Evolutionary conservation across 2,797 vertebrate species (phyloP).

Genomic region (Vireo griseus): DNA sequence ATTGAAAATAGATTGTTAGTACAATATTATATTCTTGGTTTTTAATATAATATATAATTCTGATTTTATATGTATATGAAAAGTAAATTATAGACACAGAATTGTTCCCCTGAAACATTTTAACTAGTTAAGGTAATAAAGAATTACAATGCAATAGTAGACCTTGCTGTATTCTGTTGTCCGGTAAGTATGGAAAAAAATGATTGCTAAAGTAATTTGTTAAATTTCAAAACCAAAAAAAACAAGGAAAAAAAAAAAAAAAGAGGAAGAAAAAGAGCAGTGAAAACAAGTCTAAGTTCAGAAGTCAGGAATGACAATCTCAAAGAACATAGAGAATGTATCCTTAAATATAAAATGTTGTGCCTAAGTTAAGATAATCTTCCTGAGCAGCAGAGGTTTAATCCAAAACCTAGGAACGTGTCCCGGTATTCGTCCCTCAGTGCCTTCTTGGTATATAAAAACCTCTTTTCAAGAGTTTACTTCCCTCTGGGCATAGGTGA

Average conservation of each 20-base stretch:
- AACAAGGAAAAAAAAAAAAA: neutral
- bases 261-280: neutral
- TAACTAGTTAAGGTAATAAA: neutral
- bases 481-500: neutral
- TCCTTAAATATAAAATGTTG: neutral
- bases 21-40: neutral
- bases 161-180: neutral
- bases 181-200: neutral
- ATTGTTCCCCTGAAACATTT: neutral
- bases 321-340: neutral
- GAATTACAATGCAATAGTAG: neutral
- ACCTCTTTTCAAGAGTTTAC: neutral
- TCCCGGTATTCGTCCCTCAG: neutral
- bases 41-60: neutral
- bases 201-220: neutral
- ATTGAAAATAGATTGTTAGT: neutral
- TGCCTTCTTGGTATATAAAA: neutral
- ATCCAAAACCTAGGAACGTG: fast-evolving
- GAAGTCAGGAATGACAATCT: neutral
- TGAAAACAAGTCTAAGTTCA: neutral
- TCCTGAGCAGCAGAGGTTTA: neutral
- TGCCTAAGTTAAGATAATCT: neutral
- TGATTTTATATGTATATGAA: neutral
- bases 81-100: neutral
- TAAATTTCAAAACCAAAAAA: neutral